Evolutionary conservation across 2,797 vertebrate genomes (phyloP).

Genomic region (Varecia variegata): DNA sequence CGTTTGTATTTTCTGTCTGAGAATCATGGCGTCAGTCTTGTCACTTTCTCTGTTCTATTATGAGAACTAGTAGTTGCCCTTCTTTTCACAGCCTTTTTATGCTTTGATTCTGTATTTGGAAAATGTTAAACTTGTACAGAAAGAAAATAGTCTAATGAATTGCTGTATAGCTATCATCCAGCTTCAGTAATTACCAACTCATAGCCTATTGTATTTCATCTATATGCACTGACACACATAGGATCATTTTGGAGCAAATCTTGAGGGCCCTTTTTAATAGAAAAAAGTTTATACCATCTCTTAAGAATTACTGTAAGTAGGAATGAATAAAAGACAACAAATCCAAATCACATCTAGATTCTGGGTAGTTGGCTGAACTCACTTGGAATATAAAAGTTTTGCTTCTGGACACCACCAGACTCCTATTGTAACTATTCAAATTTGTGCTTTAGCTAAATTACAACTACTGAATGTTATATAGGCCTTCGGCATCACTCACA

Average conservation of each 20-base stretch:
- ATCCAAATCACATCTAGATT: neutral
- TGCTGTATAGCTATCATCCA: neutral
- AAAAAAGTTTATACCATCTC: neutral
- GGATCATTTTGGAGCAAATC: neutral
- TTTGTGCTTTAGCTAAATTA: neutral
- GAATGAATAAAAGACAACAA: neutral
- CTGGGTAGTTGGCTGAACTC: neutral
- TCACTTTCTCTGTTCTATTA: neutral
- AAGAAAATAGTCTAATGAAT: neutral
- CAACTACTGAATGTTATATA: neutral
- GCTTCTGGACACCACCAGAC: neutral
- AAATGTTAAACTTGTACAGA: neutral
- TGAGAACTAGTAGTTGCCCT: neutral
- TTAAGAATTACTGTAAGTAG: neutral
- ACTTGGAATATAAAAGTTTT: neutral
- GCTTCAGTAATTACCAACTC: neutral
- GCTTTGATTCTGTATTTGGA: neutral
- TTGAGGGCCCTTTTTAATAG: neutral
- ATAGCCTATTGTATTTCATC: neutral
- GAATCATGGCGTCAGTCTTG: neutral
- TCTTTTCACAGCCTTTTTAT: neutral
- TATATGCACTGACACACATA: neutral
- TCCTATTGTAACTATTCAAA: rapidly evolving
- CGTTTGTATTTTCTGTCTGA: neutral
- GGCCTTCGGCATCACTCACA: neutral